Evolutionary conservation across 2,888 invertebrate genomes (phyloP).

Genomic region (Ramazzottius varieornatus): DNA sequence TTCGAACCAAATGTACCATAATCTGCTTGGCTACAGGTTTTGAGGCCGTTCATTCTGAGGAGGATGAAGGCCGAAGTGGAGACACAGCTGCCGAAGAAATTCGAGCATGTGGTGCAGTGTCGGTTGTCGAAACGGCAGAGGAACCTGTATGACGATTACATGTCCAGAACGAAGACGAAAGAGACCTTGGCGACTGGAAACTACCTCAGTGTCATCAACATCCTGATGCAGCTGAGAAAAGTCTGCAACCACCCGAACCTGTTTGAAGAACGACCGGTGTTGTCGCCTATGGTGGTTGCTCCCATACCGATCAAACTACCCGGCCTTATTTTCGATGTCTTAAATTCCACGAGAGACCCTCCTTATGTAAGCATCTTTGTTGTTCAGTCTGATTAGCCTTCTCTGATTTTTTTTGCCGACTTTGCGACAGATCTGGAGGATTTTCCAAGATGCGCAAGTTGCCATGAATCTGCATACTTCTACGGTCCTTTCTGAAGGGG

Average conservation of each 20-base stretch:
- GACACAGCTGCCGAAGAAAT: conserved; percentile 86
- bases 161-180: conserved; percentile 80
- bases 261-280: conserved; percentile 79
- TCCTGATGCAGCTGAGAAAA: conserved; percentile 84
- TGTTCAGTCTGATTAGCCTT: no score
- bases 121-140: conserved; percentile 80
- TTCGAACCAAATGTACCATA: no score
- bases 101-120: conserved; percentile 78
- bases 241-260: conserved; percentile 94
- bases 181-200: conserved; percentile 78
- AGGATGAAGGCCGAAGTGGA: conserved; percentile 80
- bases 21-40: conserved; percentile 42
- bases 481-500: no score
- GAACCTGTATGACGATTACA: conserved; percentile 93
- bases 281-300: conserved; percentile 48
- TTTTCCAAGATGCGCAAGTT: no score
- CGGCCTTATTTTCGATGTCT: not conserved
- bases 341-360: not conserved
- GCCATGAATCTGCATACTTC: no score
- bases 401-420: conserved; percentile 10
- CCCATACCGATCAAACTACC: not conserved
- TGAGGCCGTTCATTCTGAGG: conserved; percentile 70
- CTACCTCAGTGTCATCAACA: conserved; percentile 75
- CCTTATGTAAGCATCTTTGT: not conserved
- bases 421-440: no score